These are phyloP conservation scores for Megaleporinus macrocephalus DNA, from an alignment of 2,113 vertebrate species.

Conservation along the genomic window DNA sequence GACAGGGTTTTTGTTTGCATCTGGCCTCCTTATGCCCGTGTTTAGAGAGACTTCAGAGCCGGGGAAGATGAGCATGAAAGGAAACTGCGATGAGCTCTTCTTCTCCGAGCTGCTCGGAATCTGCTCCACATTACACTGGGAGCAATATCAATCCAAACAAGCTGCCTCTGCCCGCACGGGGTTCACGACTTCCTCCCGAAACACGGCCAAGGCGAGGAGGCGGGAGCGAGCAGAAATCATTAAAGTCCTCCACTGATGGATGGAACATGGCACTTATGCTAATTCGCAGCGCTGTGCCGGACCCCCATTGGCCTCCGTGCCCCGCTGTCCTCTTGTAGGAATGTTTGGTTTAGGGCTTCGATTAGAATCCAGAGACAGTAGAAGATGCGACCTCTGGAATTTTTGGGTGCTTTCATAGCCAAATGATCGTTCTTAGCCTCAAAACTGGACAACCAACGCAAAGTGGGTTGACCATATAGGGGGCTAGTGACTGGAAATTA, in stretches of 20 bases:
- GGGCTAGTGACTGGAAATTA: too few species aligned
- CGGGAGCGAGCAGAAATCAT: slow-evolving; percentile 82
- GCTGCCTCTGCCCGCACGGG: slow-evolving; percentile 76
- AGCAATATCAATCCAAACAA: slow-evolving; percentile 87
- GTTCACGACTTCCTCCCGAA: slow-evolving; percentile 85
- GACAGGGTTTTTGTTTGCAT: slow-evolving; percentile 76
- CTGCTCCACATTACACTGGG: slow-evolving; percentile 91
- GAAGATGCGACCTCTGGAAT: neutral
- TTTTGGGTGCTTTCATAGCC: too few species aligned
- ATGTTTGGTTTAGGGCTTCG: slow-evolving; percentile 72
- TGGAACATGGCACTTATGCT: slow-evolving; percentile 91
- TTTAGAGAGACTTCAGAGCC: slow-evolving; percentile 82
- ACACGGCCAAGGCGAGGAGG: slow-evolving; percentile 75
- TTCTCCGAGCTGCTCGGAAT: slow-evolving; percentile 77
- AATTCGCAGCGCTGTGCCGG: slow-evolving; percentile 82
- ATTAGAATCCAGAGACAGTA: slow-evolving; percentile 11
- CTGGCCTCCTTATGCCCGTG: slow-evolving; percentile 85
- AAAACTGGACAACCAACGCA: too few species aligned
- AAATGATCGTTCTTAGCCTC: too few species aligned
- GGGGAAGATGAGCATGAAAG: slow-evolving; percentile 86
- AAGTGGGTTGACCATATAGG: too few species aligned
- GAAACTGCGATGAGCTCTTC: slow-evolving; percentile 86
- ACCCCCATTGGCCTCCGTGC: slow-evolving; percentile 60
- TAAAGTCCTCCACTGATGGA: slow-evolving; percentile 81
- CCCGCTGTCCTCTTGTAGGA: slow-evolving; percentile 65